Base-by-base conservation (phyloP, 2,113 vertebrate species). In the Acinonyx jubatus region DNA sequence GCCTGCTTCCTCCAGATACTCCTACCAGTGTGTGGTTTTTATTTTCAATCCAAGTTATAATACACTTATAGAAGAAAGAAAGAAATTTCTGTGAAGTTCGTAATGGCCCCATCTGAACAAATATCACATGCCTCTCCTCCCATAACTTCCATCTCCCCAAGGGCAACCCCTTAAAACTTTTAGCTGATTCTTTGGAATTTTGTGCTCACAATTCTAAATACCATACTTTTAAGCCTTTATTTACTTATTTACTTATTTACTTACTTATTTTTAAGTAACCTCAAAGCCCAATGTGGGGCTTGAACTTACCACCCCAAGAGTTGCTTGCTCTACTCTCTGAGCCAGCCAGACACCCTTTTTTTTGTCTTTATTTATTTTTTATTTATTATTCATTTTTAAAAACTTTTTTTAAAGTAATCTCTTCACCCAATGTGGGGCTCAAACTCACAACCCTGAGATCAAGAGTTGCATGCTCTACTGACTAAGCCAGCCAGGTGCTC, bases 1-100 rank as follows among this genome's bases (percentile, higher is more conserved):
- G 14, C 4, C 8, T 8, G 0, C 33, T 16, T 31, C 61, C 36
- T 61, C 27, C 63, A 0, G 0, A 27, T 21, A 68, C 21, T 33
- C 66, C 50, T 57, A n/a, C 55, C 45, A 21, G 4, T 45, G 0
- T 0, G 1, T 29, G 2, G 15, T 18, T 38, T 79, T 81, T 29
- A 63, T 57, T 88, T 94, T 69, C 87, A 73, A 33, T 18, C 27
- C 65, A 85, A 55, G 4, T 85, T 52, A 48, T 21, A 19, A 16
- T 31, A 45, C 10, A 2, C 55, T 65, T 33, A 50, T 4, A 38
- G 6, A 45, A 86, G 19, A 90, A 92, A 66, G 52, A 52, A 27
- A 69, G 36, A 78, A 79, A 23, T 27, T 10, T 57, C 92, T 45
- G 27, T 5, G 6, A 87, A 63, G 0, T 74, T 15, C 19, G 1